Evolutionary conservation across 2,797 vertebrate species (phyloP).

Genomic region (Ceryle rudis): DNA sequence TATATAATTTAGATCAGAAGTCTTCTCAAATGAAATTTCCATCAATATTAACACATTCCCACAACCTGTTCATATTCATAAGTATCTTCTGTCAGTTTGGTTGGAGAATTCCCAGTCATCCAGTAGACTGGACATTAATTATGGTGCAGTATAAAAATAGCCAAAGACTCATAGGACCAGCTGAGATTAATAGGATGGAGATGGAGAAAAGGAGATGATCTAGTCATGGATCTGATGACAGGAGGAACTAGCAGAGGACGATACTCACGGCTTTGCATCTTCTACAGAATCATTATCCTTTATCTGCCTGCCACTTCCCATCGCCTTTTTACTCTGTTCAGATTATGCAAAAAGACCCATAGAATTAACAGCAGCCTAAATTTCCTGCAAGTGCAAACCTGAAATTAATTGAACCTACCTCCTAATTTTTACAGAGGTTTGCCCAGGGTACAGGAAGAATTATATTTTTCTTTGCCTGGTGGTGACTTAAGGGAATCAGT

Average conservation of each 20-base stretch:
- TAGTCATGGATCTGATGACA: neutral
- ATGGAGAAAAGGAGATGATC: neutral
- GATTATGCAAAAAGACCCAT: neutral
- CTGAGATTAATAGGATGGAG: neutral
- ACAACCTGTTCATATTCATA: neutral
- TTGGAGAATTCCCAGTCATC: neutral
- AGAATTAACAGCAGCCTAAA: neutral
- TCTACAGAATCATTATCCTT: neutral
- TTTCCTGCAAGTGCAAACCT: neutral
- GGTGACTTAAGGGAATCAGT: neutral
- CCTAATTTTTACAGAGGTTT: neutral
- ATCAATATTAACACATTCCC: rapidly evolving
- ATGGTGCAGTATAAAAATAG: neutral
- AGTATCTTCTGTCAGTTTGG: neutral
- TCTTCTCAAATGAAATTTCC: neutral
- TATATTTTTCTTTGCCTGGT: neutral
- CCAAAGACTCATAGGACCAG: neutral
- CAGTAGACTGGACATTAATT: neutral
- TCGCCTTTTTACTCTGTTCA: neutral
- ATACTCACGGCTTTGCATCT: neutral
- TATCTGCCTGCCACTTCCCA: neutral
- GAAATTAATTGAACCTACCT: neutral
- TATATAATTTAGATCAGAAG: neutral
- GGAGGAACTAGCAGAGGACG: neutral
- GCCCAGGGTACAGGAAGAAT: neutral